These are phyloP conservation scores for Nomia melanderi DNA, from an alignment of 1,140 invertebrate genomes.

Conservation along the genomic window DNA sequence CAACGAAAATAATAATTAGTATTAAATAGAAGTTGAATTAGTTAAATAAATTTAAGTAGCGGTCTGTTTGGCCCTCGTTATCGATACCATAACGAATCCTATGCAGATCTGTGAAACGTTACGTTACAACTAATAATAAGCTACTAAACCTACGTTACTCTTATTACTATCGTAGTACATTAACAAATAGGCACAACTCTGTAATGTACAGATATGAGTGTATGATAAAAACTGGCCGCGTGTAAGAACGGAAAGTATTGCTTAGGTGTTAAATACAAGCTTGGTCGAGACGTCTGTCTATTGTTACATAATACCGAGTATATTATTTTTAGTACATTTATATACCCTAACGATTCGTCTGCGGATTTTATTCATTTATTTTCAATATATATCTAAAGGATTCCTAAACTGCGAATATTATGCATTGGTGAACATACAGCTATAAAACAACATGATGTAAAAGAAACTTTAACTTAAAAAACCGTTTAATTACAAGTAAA, in stretches of 20 bases:
- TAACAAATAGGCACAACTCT: slow-evolving; percentile 39
- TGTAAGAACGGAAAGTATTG: slow-evolving; percentile 30
- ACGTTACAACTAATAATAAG: slow-evolving; percentile 37
- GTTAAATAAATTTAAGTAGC: slow-evolving; percentile 56
- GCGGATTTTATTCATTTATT: too few relatives aligned
- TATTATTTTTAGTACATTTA: background rate
- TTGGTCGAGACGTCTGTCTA: slow-evolving; percentile 31
- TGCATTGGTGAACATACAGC: too few relatives aligned
- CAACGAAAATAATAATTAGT: slow-evolving; percentile 2
- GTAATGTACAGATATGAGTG: slow-evolving; percentile 58
- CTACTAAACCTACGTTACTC: slow-evolving; percentile 8
- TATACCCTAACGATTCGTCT: background rate
- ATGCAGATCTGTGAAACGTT: slow-evolving; percentile 61
- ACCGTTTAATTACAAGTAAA: too few relatives aligned
- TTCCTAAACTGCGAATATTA: too few relatives aligned
- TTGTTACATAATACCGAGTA: background rate
- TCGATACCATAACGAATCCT: slow-evolving; percentile 28
- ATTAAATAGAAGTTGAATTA: slow-evolving; percentile 22
- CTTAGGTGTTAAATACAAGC: slow-evolving; percentile 36
- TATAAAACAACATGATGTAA: too few relatives aligned
- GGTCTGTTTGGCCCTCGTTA: slow-evolving; percentile 30
- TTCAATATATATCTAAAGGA: too few relatives aligned
- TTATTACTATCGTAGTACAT: background rate
- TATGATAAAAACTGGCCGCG: slow-evolving; percentile 64
- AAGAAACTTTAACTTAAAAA: too few relatives aligned